Conservation (phyloP, 2,888 invertebrate genomes). For the Spialia ferax region DNA sequence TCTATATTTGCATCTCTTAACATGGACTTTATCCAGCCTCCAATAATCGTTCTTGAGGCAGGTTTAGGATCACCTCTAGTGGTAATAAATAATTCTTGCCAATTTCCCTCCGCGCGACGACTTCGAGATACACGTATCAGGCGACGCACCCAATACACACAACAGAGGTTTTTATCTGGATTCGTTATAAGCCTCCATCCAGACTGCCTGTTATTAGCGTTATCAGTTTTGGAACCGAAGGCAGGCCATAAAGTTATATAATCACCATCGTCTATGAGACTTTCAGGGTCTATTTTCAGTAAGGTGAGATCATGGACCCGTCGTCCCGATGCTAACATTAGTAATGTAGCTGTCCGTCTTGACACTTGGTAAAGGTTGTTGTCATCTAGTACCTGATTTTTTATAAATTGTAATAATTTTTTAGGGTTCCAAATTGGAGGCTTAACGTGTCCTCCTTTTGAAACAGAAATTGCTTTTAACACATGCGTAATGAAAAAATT, state of each 20-base stretch:
- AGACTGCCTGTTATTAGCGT: constrained; percentile 26
- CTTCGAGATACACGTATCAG: neutral
- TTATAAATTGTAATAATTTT: constrained; percentile 8
- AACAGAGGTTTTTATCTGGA: constrained; percentile 19
- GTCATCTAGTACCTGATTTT: neutral
- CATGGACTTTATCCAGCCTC: constrained; percentile 30
- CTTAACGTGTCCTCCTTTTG: constrained; percentile 9
- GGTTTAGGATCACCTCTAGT: constrained; percentile 24
- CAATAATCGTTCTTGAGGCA: constrained; percentile 31
- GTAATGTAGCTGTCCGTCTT: constrained; percentile 13
- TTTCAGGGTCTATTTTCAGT: constrained; percentile 15
- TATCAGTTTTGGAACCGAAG: constrained; percentile 38
- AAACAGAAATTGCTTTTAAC: constrained; percentile 39
- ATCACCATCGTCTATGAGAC: neutral
- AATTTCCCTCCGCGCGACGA: constrained; percentile 1
- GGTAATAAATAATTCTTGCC: constrained; percentile 22
- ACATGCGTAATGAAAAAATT: constrained; percentile 40
- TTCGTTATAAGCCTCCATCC: constrained; percentile 34
- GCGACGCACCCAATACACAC: constrained; percentile 20
- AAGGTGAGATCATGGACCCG: constrained; percentile 36
- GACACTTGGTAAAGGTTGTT: constrained; percentile 28
- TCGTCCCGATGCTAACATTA: constrained; percentile 25
- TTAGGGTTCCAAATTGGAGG: constrained; percentile 41
- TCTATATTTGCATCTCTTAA: constrained; percentile 31
- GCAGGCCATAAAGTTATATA: constrained; percentile 30